These are phyloP conservation scores for Brevimyrus niger DNA, from an alignment of 2,113 vertebrate species.

Conservation along the genomic window DNA sequence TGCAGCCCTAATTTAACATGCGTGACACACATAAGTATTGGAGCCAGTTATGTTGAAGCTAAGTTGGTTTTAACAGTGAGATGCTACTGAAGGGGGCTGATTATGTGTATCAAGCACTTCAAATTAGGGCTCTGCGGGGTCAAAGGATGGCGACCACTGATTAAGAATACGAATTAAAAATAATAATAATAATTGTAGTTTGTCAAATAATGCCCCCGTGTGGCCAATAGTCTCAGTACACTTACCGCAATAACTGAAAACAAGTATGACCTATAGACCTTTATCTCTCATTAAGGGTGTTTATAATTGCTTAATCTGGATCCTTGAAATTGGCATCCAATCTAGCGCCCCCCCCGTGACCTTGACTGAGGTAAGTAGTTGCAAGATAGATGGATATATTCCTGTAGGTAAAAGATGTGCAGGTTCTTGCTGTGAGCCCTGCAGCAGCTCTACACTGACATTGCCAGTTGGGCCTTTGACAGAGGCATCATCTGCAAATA, in stretches of 20 bases:
- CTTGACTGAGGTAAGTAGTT: not conserved
- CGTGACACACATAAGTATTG: too few species aligned
- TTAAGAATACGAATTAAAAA: not conserved
- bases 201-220: conserved; percentile 27
- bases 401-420: not conserved
- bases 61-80: not conserved
- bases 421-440: not conserved
- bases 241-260: not conserved
- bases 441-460: not conserved
- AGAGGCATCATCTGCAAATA: not conserved
- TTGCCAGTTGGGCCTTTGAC: not conserved
- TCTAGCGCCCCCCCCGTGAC: not conserved
- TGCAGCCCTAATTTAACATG: too few species aligned
- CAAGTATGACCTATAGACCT: not conserved
- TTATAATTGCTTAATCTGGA: not conserved
- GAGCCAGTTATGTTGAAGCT: not conserved
- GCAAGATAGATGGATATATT: not conserved
- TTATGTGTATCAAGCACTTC: not conserved
- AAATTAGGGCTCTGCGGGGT: not conserved
- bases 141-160: not conserved
- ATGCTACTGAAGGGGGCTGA: not conserved
- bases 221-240: conserved; percentile 2
- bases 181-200: not conserved
- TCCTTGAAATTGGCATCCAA: not conserved
- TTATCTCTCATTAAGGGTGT: not conserved